phyloP scores from a whole-genome alignment of 2,797 vertebrate species.

The Capromys pilorides region DNA sequence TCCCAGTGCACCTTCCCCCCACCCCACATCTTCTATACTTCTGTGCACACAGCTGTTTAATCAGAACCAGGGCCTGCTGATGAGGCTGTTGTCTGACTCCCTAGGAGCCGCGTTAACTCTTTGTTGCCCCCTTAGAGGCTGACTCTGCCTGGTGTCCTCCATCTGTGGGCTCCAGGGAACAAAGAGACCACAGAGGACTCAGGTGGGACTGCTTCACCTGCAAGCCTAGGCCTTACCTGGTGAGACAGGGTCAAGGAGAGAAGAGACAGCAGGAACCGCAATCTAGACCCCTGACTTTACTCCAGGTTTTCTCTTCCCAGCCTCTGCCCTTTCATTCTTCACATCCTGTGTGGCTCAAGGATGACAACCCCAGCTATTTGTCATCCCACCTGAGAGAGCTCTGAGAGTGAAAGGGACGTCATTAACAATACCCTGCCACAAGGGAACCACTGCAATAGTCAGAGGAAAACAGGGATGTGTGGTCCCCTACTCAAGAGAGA shows the following conservation, averaged over 20 bases:
- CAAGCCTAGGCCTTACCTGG: not conserved
- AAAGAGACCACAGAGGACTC: not conserved
- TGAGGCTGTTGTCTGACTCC: slow-evolving; percentile 47
- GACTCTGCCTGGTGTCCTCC: not conserved
- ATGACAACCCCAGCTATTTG: not conserved
- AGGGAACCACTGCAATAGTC: not conserved
- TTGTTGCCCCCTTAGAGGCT: not conserved
- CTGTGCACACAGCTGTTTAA: slow-evolving; percentile 53
- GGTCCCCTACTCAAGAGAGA: not conserved
- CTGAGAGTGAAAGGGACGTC: not conserved
- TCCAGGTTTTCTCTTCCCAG: not conserved
- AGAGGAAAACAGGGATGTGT: not conserved
- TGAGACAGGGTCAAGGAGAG: not conserved
- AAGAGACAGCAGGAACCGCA: not conserved
- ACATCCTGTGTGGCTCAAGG: not conserved
- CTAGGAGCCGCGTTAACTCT: slow-evolving; percentile 53
- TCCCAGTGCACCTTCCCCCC: no score
- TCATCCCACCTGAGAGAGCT: not conserved
- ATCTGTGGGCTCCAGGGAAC: not conserved
- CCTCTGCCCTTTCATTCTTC: not conserved
- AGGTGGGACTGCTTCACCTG: not conserved
- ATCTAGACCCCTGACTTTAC: not conserved
- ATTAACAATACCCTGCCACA: not conserved
- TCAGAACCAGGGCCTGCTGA: slow-evolving; percentile 61
- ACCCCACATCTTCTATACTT: not conserved